A percentile compares a stretch with the other conserved stretches of the same genome.
phyloP scores from a whole-genome alignment of 2,113 vertebrate genomes.

The Salvator merianae region DNA sequence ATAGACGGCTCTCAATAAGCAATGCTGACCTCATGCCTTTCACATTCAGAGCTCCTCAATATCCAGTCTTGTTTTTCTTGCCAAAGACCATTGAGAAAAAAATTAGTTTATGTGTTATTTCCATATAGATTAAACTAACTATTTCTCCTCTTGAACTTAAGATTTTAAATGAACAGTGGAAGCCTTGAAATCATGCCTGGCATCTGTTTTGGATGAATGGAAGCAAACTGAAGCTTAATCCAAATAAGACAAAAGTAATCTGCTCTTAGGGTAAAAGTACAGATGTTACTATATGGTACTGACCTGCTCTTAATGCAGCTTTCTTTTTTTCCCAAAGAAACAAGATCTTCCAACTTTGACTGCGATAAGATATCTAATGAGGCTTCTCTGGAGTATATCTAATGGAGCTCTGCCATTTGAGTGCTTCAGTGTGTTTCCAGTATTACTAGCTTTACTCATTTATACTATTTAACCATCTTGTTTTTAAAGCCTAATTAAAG shows the following conservation, averaged over 20 bases:
- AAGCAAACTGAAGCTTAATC: not conserved
- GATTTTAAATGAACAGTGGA: not conserved
- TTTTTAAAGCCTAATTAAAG: no score
- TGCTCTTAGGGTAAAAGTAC: not conserved
- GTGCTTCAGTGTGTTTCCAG: not conserved
- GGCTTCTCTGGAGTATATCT: no score
- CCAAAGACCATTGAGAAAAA: no score
- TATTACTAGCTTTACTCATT: no score
- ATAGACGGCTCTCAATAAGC: not conserved
- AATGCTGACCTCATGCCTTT: not conserved
- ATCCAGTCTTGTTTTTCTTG: not conserved
- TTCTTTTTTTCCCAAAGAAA: not conserved
- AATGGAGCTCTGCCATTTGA: not conserved
- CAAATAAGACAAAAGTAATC: not conserved
- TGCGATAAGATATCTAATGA: no score
- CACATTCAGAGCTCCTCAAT: no score
- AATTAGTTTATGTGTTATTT: not conserved
- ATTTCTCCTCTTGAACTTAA: not conserved
- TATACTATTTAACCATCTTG: no score
- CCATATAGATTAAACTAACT: not conserved
- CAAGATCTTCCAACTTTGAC: not conserved
- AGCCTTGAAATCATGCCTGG: not conserved
- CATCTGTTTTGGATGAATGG: not conserved
- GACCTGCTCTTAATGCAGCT: no score
- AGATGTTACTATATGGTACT: not conserved